Conservation (phyloP, 2,113 vertebrate species). For the Ceuthmochares aereus region DNA sequence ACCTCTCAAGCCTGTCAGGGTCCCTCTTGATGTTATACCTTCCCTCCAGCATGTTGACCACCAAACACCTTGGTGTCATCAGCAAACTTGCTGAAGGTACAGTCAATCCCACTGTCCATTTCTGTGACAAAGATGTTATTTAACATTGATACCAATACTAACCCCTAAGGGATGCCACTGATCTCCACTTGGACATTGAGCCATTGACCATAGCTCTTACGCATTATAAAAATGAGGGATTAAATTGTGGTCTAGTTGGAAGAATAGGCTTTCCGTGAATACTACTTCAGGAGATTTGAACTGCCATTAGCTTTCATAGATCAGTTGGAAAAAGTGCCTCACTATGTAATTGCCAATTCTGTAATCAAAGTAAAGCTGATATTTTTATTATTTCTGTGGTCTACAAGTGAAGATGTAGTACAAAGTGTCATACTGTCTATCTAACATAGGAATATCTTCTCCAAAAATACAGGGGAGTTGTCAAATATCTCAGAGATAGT, state of each 20-base stretch:
- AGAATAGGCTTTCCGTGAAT: background rate
- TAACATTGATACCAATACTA: too few species aligned
- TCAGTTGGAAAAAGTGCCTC: background rate
- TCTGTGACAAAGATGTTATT: too few species aligned
- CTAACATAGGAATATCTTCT: background rate
- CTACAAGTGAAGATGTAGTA: background rate
- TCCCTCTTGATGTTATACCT: too few species aligned
- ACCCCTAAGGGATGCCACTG: too few species aligned
- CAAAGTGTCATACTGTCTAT: background rate
- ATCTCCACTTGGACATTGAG: too few species aligned
- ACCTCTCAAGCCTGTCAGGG: too few species aligned
- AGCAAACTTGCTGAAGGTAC: too few species aligned
- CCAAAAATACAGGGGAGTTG: background rate
- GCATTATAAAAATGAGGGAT: background rate
- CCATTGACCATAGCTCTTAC: too few species aligned
- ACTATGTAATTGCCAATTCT: background rate
- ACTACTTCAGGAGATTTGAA: background rate
- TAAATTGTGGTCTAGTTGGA: background rate
- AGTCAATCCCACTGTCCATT: too few species aligned
- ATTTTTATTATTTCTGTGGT: background rate
- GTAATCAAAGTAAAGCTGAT: background rate
- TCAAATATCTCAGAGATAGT: background rate
- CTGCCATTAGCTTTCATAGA: background rate
- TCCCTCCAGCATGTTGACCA: too few species aligned
- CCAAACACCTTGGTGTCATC: too few species aligned